Conservation (phyloP, 2,113 vertebrate genomes). For the Coptodon bakossiorum region DNA sequence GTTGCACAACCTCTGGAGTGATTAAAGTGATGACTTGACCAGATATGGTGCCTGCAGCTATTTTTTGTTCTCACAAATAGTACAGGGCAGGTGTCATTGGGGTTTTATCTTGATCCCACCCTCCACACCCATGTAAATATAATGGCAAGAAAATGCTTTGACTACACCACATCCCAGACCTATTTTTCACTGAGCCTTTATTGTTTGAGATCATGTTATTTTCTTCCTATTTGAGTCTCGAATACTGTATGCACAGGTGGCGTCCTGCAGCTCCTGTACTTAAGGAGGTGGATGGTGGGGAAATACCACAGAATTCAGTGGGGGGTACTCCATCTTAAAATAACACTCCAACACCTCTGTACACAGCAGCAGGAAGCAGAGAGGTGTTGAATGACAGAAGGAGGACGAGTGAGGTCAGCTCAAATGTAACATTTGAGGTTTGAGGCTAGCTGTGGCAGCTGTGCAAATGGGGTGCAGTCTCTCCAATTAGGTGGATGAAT, state of each 20-base stretch:
- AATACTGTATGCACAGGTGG: slow-evolving; percentile 47
- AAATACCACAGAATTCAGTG: background rate
- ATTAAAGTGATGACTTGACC: background rate
- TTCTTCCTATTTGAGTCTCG: slow-evolving; percentile 4
- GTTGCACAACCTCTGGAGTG: background rate
- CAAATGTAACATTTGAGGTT: slow-evolving; percentile 28
- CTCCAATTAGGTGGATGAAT: slow-evolving; percentile 20
- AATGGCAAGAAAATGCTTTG: background rate
- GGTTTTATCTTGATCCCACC: background rate
- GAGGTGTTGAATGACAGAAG: slow-evolving; percentile 28
- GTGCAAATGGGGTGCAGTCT: background rate
- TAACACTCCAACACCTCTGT: slow-evolving; percentile 26
- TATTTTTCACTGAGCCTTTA: slow-evolving; percentile 2
- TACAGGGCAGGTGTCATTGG: background rate
- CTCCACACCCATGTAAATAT: background rate
- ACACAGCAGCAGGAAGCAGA: background rate
- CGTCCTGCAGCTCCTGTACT: background rate
- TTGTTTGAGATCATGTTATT: slow-evolving; percentile 41
- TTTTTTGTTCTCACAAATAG: background rate
- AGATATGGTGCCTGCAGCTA: background rate
- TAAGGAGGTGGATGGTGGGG: background rate
- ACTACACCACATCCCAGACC: slow-evolving; percentile 5
- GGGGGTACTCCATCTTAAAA: slow-evolving; percentile 30
- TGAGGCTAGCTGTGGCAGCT: slow-evolving; percentile 18
- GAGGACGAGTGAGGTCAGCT: background rate